Base-by-base conservation (phyloP, 1,140 invertebrate species). In the Augochlora pura region DNA sequence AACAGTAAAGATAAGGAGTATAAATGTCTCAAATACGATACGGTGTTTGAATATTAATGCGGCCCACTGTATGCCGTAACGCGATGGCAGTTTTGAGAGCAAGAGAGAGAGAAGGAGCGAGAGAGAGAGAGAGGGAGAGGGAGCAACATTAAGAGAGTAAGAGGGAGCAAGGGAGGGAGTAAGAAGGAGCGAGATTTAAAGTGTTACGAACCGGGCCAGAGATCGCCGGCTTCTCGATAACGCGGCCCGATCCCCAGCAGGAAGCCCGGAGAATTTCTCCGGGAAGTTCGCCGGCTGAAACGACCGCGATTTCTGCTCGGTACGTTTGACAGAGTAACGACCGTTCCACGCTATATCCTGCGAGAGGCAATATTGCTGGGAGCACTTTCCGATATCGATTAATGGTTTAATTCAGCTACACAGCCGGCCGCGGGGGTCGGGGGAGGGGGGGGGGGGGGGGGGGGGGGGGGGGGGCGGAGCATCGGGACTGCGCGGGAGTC, bases 351-450 rank as follows among this genome's bases (percentile, higher is more conserved):
- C 65, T 46, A 49, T 46, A 68, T 68, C 25, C 74, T 69, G 4
- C 52, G 21, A 8, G 21, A 8, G 54, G 74, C 54, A 76, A 76
- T 76, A 76, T 69, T 69, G 74, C 64, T 66, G 21, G 54, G 32
- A 77, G 65, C 74, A 69, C 65, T 77, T 77, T 77, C 66, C 74
- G 27, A 82, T 83, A 83, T 66, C 81, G 80, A 83, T 83, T 82
- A 83, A 83, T 77, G 54, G 62, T 82, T 83, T 82, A 82, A 70
- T 67, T 77, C 49, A 59, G 63, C 39, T 78, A 68, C 54, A 62
- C 63, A 16, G 57, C 32, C 42, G 23, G 39, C 67, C 42, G 14
- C n/a, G n/a, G n/a, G n/a, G n/a, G n/a, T n/a, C n/a, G n/a, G n/a
- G n/a, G n/a, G n/a, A n/a, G n/a, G n/a, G n/a, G n/a, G n/a, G n/a